Evolutionary conservation across 2,888 invertebrate genomes (phyloP).

Genomic region (Pycnomerus fuliginosus): DNA sequence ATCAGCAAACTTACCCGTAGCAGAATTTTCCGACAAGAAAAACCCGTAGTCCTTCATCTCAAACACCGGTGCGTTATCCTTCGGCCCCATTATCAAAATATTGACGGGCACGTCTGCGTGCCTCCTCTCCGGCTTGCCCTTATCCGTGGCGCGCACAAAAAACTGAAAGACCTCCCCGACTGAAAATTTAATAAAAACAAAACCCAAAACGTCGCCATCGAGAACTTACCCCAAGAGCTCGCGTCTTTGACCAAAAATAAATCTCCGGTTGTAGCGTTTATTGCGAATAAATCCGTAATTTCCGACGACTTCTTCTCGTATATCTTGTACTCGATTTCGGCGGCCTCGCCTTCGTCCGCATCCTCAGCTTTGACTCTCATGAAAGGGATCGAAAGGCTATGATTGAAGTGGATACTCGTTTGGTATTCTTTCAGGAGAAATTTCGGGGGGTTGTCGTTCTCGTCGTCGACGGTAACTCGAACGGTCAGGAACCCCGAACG

Average conservation of each 20-base stretch:
- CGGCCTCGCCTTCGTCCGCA: conserved; percentile 72
- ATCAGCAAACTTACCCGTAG: conserved; percentile 55
- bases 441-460: conserved; percentile 79
- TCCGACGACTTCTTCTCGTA: conserved; percentile 68
- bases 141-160: conserved; percentile 85
- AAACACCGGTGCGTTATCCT: conserved; percentile 71
- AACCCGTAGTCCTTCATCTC: conserved; percentile 73
- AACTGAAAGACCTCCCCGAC: conserved; percentile 81
- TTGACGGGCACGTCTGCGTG: conserved; percentile 81
- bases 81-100: conserved; percentile 72
- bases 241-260: conserved; percentile 67
- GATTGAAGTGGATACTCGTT: conserved; percentile 66
- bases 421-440: conserved; percentile 78
- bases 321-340: conserved; percentile 73
- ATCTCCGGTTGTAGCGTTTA: conserved; percentile 74
- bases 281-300: conserved; percentile 68
- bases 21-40: conserved; percentile 76
- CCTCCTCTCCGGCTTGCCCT: conserved; percentile 71
- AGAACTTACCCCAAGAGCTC: conserved; percentile 51
- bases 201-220: conserved; percentile 1
- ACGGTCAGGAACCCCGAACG: conserved; percentile 73
- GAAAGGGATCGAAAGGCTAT: conserved; percentile 59
- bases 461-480: conserved; percentile 78
- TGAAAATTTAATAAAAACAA: conserved; percentile 44
- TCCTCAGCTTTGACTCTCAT: conserved; percentile 73